Percentiles rank a stretch among this genome's conserved stretches.
phyloP scores from a whole-genome alignment of 2,113 vertebrate species.

The Nycticryphes semicollaris region DNA sequence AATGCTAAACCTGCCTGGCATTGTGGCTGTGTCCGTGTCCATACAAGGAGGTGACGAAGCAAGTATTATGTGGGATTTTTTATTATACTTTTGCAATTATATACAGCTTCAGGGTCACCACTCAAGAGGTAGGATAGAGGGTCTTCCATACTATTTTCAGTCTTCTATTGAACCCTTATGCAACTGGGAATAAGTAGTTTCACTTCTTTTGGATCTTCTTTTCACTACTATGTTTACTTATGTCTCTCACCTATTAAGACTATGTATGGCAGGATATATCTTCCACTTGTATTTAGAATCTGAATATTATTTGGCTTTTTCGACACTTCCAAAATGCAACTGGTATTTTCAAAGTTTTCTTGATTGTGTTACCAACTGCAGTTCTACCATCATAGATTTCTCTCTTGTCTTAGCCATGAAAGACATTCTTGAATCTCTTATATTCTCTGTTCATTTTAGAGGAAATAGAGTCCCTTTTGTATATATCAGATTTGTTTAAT shows the following conservation, averaged over 20 bases:
- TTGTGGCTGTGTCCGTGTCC: not conserved
- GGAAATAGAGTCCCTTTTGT: not conserved
- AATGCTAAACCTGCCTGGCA: not conserved
- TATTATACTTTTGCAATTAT: not conserved
- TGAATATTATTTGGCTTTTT: not conserved
- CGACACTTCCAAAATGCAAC: not conserved
- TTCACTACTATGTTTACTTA: not conserved
- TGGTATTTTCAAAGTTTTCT: not conserved
- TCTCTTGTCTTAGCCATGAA: not conserved
- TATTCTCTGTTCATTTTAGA: not conserved
- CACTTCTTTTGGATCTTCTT: not conserved
- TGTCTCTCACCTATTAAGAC: not conserved
- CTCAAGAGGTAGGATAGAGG: not conserved
- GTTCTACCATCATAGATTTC: not conserved
- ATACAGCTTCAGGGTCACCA: not conserved
- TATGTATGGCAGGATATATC: not conserved
- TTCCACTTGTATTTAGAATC: not conserved
- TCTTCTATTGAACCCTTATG: not conserved
- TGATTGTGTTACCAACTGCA: not conserved
- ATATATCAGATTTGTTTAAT: constrained; percentile 37
- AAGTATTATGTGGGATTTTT: not conserved
- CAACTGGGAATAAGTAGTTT: not conserved
- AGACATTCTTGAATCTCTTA: not conserved
- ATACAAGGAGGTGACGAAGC: not conserved
- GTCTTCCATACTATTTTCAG: not conserved